Evolutionary conservation across 2,113 vertebrate species (phyloP).

Genomic region (Heterotis niloticus): DNA sequence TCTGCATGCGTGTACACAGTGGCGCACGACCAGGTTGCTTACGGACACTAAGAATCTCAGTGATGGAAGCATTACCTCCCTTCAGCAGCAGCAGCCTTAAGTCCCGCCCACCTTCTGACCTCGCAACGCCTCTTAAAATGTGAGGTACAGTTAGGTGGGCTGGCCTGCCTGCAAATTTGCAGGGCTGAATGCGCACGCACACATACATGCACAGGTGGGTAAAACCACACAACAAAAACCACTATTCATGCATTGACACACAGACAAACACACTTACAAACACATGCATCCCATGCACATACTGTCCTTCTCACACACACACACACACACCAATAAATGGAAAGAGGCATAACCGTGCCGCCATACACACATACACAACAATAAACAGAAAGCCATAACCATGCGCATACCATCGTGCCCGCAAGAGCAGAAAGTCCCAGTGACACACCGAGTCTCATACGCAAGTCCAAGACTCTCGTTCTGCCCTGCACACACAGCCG

Average conservation of each 20-base stretch:
- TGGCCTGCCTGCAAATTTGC: neutral
- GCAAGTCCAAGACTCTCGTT: constrained; percentile 49
- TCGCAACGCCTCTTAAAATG: neutral
- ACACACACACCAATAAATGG: constrained; percentile 22
- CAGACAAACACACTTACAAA: neutral
- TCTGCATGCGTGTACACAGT: constrained; percentile 52
- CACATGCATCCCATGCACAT: constrained; percentile 45
- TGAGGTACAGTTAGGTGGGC: neutral
- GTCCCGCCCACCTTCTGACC: neutral
- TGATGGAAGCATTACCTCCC: constrained; percentile 43
- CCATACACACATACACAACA: too few species aligned
- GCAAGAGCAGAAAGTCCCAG: neutral
- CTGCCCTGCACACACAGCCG: constrained; percentile 67
- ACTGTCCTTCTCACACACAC: constrained; percentile 23
- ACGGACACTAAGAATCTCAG: constrained; percentile 34
- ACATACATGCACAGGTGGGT: neutral
- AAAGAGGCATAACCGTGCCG: too few species aligned
- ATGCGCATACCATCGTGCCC: neutral
- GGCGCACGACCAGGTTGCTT: constrained; percentile 40
- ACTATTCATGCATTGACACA: neutral
- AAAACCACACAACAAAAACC: neutral
- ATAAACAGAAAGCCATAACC: too few species aligned
- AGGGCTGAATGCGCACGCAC: neutral
- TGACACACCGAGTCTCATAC: neutral
- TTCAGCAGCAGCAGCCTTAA: neutral